Conservation (phyloP, 2,888 invertebrate genomes). For the Ectemnius cavifrons region DNA sequence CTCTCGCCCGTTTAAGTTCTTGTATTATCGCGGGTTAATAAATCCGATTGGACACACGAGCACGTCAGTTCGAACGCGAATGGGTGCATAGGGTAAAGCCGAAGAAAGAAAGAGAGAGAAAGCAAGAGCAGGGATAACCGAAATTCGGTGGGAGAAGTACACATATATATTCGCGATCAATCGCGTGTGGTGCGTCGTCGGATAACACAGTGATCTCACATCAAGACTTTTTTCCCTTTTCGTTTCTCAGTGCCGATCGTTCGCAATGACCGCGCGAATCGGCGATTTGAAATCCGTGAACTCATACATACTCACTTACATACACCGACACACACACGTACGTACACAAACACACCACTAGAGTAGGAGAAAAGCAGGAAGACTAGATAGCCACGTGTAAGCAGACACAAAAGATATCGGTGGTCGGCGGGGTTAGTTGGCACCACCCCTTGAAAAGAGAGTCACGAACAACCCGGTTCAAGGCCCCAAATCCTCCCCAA, state of each 20-base stretch:
- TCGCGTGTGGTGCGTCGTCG: neutral
- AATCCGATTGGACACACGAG: neutral
- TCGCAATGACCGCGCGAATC: no score
- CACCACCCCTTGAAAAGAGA: slow-evolving; percentile 30
- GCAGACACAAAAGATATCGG: slow-evolving; percentile 34
- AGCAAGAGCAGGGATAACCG: neutral
- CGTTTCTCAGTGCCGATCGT: neutral
- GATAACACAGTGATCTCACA: slow-evolving; percentile 10
- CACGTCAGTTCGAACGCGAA: neutral
- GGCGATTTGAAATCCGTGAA: no score
- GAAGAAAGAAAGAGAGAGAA: neutral
- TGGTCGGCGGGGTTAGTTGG: slow-evolving; percentile 45
- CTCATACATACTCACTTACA: neutral
- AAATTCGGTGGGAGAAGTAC: neutral
- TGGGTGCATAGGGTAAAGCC: neutral
- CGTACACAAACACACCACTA: slow-evolving; percentile 18
- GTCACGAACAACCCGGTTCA: slow-evolving; percentile 53
- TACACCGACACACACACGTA: slow-evolving; percentile 17
- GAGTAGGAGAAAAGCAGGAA: slow-evolving; percentile 1
- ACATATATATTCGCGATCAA: neutral
- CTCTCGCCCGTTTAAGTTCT: slow-evolving; percentile 13
- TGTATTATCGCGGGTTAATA: slow-evolving; percentile 4
- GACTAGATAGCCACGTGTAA: slow-evolving; percentile 17
- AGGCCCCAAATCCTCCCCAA: neutral
- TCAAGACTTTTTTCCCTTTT: slow-evolving; percentile 12